Evolutionary conservation across 2,797 vertebrate species (phyloP).

Genomic region (Cossypha caffra): DNA sequence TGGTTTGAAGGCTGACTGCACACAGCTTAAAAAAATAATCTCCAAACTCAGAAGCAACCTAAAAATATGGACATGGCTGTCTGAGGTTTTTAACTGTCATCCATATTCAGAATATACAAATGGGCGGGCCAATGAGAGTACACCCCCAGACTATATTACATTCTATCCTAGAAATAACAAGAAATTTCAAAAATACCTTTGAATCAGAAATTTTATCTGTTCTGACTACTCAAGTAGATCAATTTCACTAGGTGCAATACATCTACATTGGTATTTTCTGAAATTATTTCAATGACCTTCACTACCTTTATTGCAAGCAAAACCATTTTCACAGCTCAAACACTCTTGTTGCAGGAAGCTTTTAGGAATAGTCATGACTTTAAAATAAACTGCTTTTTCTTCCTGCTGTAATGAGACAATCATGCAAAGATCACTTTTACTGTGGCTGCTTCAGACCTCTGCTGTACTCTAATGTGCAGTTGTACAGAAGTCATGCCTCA

Average conservation of each 20-base stretch:
- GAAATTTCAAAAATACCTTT: background rate
- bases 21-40: background rate
- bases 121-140: background rate
- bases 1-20: background rate
- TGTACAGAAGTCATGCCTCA: background rate
- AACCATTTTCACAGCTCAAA: background rate
- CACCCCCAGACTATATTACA: background rate
- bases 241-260: background rate
- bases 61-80: background rate
- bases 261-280: background rate
- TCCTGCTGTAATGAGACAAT: background rate
- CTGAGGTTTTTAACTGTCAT: background rate
- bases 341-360: background rate
- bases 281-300: background rate
- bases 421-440: background rate
- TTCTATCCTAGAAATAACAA: background rate
- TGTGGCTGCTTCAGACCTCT: background rate
- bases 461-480: background rate
- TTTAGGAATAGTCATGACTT: background rate
- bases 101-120: background rate
- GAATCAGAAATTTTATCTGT: background rate
- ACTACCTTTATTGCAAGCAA: background rate
- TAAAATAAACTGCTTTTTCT: background rate
- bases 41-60: background rate
- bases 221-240: background rate